phyloP scores from a whole-genome alignment of 2,113 vertebrate species.

The Cinclus mexicanus region DNA sequence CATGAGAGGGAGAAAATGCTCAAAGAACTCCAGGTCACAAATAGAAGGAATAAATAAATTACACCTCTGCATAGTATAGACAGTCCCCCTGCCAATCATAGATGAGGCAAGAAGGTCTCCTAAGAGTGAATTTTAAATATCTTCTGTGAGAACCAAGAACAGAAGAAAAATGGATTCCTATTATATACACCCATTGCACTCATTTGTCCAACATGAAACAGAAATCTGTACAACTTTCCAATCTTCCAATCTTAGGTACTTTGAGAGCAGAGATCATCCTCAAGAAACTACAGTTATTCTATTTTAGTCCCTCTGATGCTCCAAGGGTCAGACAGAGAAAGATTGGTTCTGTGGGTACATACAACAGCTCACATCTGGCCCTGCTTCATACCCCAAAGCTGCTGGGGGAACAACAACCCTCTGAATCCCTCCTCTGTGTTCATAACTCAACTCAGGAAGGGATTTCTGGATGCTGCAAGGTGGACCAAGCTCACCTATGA shows the following conservation, averaged over 20 bases:
- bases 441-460: not conserved
- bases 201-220: not conserved
- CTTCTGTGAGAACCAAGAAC: not conserved
- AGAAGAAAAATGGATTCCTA: conserved; percentile 3
- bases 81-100: not conserved
- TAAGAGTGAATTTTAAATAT: conserved; percentile 1
- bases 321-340: not conserved
- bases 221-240: not conserved
- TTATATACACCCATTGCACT: not conserved
- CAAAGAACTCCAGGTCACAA: not conserved
- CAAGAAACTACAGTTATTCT: not conserved
- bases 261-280: not conserved
- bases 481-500: not conserved
- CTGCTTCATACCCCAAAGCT: not conserved
- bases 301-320: not conserved
- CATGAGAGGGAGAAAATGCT: not conserved
- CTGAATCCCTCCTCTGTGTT: not conserved
- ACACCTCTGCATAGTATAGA: not conserved
- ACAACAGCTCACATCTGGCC: not conserved
- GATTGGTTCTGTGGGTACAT: not conserved
- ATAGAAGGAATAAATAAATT: conserved; percentile 36
- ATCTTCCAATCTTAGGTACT: not conserved
- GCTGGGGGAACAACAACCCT: not conserved
- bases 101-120: not conserved
- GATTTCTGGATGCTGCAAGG: not conserved